A percentile compares a stretch with the other conserved stretches of the same genome.
Evolutionary conservation across 23 tunicate species (phyloP).

Genomic region (Clavelina lepadiformis): DNA sequence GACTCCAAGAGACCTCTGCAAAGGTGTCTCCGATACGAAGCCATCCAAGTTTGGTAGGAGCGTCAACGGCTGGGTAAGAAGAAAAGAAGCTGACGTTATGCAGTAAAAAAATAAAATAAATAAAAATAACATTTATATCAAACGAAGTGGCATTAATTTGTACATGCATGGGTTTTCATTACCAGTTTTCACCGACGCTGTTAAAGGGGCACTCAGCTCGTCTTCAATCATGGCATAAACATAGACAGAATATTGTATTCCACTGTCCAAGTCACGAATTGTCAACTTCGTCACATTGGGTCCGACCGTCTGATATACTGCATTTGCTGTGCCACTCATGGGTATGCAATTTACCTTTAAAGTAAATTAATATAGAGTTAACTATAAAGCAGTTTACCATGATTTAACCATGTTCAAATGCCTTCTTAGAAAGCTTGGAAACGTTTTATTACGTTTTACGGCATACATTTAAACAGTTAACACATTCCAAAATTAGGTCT

Average conservation of each 20-base stretch:
- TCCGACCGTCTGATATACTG: slow-evolving; percentile 33
- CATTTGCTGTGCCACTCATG: slow-evolving; percentile 22
- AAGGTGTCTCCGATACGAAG: slow-evolving; percentile 3
- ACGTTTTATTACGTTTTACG: not conserved
- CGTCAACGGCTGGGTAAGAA: slow-evolving; percentile 1
- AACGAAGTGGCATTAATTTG: not conserved
- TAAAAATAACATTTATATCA: no score
- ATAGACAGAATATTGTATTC: slow-evolving; percentile 22
- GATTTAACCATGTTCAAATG: no score
- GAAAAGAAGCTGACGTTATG: no score
- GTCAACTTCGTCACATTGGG: slow-evolving; percentile 35
- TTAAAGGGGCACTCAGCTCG: slow-evolving; percentile 6
- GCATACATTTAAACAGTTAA: not conserved
- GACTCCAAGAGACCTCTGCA: slow-evolving; percentile 17
- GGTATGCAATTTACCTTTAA: slow-evolving; percentile 33
- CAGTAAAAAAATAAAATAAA: no score
- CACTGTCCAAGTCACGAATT: slow-evolving; percentile 33
- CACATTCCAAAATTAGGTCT: not conserved
- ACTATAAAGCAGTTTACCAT: no score
- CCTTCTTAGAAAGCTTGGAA: no score
- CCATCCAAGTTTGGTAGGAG: slow-evolving; percentile 8
- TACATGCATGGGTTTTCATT: not conserved
- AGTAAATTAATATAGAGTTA: no score
- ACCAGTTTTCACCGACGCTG: slow-evolving; percentile 22
- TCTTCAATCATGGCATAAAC: slow-evolving; percentile 27